Evolutionary conservation across 1,140 invertebrate genomes (phyloP).

Genomic region (Anastatus disparis): DNA sequence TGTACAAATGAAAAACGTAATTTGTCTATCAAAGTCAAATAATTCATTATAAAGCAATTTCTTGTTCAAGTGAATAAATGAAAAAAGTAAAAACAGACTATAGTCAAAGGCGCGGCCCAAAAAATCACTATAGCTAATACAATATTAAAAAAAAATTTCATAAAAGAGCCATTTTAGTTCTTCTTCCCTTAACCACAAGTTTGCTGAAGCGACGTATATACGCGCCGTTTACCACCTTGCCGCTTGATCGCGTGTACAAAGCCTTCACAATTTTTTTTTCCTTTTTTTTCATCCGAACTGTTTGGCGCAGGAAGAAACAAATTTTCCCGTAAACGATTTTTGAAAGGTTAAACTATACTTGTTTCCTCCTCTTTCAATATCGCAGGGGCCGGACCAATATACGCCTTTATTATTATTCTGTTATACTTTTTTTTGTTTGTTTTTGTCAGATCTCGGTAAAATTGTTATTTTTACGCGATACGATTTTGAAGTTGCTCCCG

Average conservation of each 20-base stretch:
- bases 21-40: too few species aligned
- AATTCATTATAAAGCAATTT: too few species aligned
- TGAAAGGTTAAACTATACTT: background rate
- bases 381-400: background rate
- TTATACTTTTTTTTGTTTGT: background rate
- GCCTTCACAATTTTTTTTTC: background rate
- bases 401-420: background rate
- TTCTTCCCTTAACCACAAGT: background rate
- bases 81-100: too few species aligned
- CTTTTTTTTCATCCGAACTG: background rate
- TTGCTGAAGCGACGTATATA: background rate
- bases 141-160: too few species aligned
- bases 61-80: too few species aligned
- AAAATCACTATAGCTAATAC: too few species aligned
- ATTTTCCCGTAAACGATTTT: slow-evolving; percentile 25
- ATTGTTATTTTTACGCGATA: background rate
- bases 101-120: too few species aligned
- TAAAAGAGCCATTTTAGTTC: too few species aligned
- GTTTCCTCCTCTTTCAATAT: background rate
- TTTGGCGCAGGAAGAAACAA: background rate
- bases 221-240: background rate
- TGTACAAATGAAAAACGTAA: too few species aligned
- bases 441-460: background rate
- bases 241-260: background rate
- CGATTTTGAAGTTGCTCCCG: background rate